Percentiles rank a stretch among this genome's conserved stretches.
phyloP scores from a whole-genome alignment of 2,113 vertebrate species.

The Periophthalmodon schlosseri region DNA sequence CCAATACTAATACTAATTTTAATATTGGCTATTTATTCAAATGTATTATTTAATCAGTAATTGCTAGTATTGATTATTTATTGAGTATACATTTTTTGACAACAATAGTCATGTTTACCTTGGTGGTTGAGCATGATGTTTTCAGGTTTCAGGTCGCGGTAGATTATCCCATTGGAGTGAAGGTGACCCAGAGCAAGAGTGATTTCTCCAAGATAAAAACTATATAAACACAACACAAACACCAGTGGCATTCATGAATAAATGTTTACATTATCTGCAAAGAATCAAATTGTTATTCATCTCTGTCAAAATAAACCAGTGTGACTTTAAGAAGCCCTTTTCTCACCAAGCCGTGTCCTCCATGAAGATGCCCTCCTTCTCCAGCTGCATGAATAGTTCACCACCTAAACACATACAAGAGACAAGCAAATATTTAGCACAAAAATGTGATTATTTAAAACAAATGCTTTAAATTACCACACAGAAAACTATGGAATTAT shows the following conservation, averaged over 20 bases:
- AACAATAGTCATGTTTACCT: slow-evolving; percentile 69
- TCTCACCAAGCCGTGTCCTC: slow-evolving; percentile 92
- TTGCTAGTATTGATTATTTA: too few species aligned
- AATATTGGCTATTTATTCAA: too few species aligned
- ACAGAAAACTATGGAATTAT: not conserved
- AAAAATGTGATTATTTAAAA: not conserved
- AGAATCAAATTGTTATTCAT: not conserved
- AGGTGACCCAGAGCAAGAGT: slow-evolving; percentile 89
- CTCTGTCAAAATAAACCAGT: not conserved
- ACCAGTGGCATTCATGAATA: not conserved
- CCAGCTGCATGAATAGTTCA: slow-evolving; percentile 92
- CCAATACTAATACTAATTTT: too few species aligned
- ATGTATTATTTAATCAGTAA: too few species aligned
- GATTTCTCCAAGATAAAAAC: slow-evolving; percentile 93
- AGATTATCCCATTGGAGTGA: slow-evolving; percentile 91
- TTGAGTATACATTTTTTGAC: not conserved
- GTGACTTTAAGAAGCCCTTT: not conserved
- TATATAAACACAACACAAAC: slow-evolving; percentile 49
- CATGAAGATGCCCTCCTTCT: slow-evolving; percentile 94
- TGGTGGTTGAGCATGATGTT: slow-evolving; percentile 93
- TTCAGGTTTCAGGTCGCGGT: slow-evolving; percentile 92
- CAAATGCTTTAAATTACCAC: not conserved
- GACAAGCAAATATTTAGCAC: not conserved
- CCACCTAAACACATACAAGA: slow-evolving; percentile 76
- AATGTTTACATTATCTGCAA: not conserved